These are phyloP conservation scores for Tineola bisselliella DNA, from an alignment of 2,888 invertebrate genomes.

Conservation along the genomic window DNA sequence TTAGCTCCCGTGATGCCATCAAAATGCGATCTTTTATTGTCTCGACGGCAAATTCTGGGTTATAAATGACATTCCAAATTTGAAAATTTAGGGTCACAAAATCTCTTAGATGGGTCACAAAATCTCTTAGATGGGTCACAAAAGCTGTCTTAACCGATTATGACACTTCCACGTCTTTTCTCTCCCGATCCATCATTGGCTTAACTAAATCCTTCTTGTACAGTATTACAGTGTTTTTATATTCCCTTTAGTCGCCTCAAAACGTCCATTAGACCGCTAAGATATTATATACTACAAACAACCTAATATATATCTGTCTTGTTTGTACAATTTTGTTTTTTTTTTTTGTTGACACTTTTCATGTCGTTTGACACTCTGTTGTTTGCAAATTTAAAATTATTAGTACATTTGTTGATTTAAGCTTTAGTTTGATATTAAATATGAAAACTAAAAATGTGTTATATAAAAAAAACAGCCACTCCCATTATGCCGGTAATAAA, in stretches of 20 bases:
- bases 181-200: constrained; percentile 34
- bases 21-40: too few species aligned
- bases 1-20: too few species aligned
- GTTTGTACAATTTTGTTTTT: not conserved
- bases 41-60: too few species aligned
- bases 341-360: not conserved
- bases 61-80: too few species aligned
- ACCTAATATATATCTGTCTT: not conserved
- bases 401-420: not conserved
- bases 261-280: constrained; percentile 12
- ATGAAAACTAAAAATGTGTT: too few species aligned
- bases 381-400: not conserved
- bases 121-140: not conserved
- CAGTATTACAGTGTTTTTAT: constrained; percentile 43
- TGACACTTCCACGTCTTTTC: constrained; percentile 2
- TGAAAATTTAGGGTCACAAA: too few species aligned
- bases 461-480: too few species aligned
- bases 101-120: not conserved
- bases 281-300: constrained; percentile 3
- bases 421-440: too few species aligned
- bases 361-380: not conserved
- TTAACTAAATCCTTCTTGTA: constrained; percentile 41
- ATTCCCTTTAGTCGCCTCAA: constrained; percentile 19
- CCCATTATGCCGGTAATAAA: too few species aligned
- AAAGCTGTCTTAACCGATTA: not conserved